Base-by-base conservation (phyloP, 2,113 vertebrate genomes). In the Aspidoscelis tigris region DNA sequence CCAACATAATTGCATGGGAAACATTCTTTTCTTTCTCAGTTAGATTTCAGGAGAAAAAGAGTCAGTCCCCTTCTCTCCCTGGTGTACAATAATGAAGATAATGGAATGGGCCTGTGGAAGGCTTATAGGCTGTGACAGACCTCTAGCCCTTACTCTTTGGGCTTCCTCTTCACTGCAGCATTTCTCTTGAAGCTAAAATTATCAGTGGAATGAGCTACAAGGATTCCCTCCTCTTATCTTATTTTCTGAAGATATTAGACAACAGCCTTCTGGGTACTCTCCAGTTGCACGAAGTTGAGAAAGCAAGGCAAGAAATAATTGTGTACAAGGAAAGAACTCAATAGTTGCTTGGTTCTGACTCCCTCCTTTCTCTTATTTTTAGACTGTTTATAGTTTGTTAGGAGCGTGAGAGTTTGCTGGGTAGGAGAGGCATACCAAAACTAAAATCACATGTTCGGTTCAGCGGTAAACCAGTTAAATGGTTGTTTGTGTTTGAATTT, bases 71-170 rank as follows among this genome's bases (percentile, higher is more conserved):
- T 95, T 94, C 93, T 91, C 94, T 94, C 93, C 84, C 88, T 92
- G 89, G 82, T 91, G 3, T 94, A 91, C 93, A 89, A 91, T 93
- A 91, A 94, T 93, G 88, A 92, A 94, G 93, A 92, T 93, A 93
- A 92, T 91, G 88, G 66, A 91, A 90, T 91, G 89, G 88, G 81
- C 92, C 94, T 91, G 89, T 88, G 92, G 87, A 85, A 92, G 82
- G 92, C 87, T 92, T 91, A 94, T 76, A 73, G 90, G 72, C 90
- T 90, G 85, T 88, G 89, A 90, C 87, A 89, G 80, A 90, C 64
- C 80, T 93, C 88, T 86, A 88, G 86, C 85, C 82, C 88, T 88
- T 85, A 81, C 85, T 81, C 64, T 26, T 73, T 88, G 90, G 91
- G 88, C 92, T 85, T 53, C 88, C 90, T 90, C n/a, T 78, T 76